Conservation (phyloP, 2,113 vertebrate genomes). For the Isurus oxyrinchus region DNA sequence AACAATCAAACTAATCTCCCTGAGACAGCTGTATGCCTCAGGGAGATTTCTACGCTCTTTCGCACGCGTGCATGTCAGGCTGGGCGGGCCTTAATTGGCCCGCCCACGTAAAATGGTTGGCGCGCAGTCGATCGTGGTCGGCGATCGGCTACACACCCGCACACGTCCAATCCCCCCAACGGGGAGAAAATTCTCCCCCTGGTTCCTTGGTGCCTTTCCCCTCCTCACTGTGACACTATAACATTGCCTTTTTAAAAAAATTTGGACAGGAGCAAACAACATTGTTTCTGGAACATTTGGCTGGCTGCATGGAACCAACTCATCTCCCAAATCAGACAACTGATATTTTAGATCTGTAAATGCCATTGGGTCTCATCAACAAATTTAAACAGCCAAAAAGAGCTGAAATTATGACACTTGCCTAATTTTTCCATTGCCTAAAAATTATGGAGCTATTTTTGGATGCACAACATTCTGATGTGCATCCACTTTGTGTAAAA, state of each 20-base stretch:
- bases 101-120: too few relatives aligned
- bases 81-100: too few relatives aligned
- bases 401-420: neutral
- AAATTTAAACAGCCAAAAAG: neutral
- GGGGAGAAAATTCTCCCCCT: too few relatives aligned
- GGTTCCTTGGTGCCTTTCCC: too few relatives aligned
- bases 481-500: too few relatives aligned
- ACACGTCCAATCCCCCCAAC: too few relatives aligned
- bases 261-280: neutral
- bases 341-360: neutral
- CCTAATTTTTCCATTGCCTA: neutral
- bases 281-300: neutral
- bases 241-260: neutral
- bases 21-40: too few relatives aligned
- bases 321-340: neutral
- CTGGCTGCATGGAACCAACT: neutral
- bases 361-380: neutral
- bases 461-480: neutral
- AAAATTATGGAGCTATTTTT: neutral
- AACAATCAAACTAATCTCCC: too few relatives aligned
- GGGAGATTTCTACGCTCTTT: too few relatives aligned
- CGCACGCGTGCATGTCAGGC: too few relatives aligned
- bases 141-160: too few relatives aligned
- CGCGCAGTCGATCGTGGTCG: too few relatives aligned
- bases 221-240: neutral